phyloP scores from a whole-genome alignment of 2,113 vertebrate genomes.

The Colistium nudipinnis region DNA sequence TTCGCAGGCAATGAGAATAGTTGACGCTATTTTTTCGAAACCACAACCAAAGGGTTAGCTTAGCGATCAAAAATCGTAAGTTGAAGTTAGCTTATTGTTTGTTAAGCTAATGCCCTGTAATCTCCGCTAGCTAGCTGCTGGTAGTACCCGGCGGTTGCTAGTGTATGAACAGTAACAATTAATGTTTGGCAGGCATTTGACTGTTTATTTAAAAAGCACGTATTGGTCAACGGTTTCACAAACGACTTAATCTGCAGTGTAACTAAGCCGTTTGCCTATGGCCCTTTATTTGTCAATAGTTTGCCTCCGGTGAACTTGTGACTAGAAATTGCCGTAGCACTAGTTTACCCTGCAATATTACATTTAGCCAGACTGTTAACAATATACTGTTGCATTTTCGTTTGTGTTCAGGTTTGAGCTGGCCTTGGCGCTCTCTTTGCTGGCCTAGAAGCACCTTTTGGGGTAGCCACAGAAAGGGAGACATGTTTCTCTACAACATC shows the following conservation, averaged over 20 bases:
- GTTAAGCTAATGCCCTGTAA: neutral
- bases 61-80: neutral
- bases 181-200: too few species aligned
- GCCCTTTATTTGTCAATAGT: neutral
- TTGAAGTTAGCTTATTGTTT: neutral
- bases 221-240: neutral
- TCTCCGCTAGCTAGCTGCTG: slow-evolving; percentile 29
- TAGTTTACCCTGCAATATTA: neutral
- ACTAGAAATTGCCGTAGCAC: neutral
- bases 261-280: neutral
- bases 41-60: neutral
- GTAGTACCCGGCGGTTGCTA: neutral
- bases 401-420: slow-evolving; percentile 22
- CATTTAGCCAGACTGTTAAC: neutral
- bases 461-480: slow-evolving; percentile 45
- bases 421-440: slow-evolving; percentile 31
- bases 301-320: neutral
- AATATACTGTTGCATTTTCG: neutral
- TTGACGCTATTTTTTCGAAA: accelerated
- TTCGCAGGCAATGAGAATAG: accelerated
- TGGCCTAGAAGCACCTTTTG: slow-evolving; percentile 51
- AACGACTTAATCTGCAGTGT: neutral
- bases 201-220: too few species aligned
- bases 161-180: slow-evolving; percentile 12
- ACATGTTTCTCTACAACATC: slow-evolving; percentile 98